These are phyloP conservation scores for Loris lydekkerianus DNA, from an alignment of 2,797 vertebrate genomes.

Conservation along the genomic window DNA sequence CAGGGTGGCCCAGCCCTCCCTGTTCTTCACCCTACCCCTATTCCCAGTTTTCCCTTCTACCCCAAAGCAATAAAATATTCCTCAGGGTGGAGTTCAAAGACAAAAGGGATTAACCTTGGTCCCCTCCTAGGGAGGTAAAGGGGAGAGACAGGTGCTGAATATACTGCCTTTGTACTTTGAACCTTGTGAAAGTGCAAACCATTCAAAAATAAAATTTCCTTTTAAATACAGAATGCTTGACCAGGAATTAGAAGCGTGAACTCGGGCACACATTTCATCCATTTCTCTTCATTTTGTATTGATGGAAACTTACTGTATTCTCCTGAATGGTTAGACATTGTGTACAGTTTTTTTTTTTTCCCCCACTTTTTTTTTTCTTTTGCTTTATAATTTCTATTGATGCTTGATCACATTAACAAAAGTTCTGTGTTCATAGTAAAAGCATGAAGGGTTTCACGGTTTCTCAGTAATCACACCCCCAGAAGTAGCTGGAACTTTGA, in stretches of 20 bases:
- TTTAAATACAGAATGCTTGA: conserved; percentile 21
- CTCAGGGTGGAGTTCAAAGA: not conserved
- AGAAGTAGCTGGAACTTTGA: not conserved
- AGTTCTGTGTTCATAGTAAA: not conserved
- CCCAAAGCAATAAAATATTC: not conserved
- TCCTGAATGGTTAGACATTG: not conserved
- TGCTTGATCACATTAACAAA: not conserved
- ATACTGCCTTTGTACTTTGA: conserved; percentile 35
- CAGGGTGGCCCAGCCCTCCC: not conserved
- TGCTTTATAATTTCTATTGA: not conserved
- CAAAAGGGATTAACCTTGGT: not conserved
- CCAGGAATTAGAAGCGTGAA: not conserved
- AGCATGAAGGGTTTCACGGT: not conserved
- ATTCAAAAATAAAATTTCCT: conserved; percentile 1
- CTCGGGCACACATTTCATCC: not conserved
- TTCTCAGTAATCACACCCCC: not conserved
- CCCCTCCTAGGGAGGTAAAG: not conserved
- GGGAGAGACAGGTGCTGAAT: not conserved
- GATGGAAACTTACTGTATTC: not conserved
- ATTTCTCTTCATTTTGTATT: not conserved
- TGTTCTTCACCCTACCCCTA: not conserved
- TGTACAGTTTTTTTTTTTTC: not conserved
- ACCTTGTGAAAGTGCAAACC: not conserved
- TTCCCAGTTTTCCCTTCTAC: conserved; percentile 9
- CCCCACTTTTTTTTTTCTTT: not conserved